Evolutionary conservation across 2,797 vertebrate genomes (phyloP).

Genomic region (Mormyrops boulengeri): DNA sequence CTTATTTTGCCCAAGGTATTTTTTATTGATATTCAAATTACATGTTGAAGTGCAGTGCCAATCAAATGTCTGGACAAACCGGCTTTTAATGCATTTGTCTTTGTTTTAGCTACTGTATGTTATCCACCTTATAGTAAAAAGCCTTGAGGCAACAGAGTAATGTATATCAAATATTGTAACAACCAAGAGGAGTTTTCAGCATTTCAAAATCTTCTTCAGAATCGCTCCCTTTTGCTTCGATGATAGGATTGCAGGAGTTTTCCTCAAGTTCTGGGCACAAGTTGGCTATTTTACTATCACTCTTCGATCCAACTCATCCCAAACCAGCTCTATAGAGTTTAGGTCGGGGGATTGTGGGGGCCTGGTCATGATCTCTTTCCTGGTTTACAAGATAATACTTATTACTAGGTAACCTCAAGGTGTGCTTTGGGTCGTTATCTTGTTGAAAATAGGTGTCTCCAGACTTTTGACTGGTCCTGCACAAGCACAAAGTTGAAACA

Average conservation of each 20-base stretch:
- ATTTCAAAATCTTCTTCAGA: not conserved
- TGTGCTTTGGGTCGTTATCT: not conserved
- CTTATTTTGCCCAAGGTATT: not conserved
- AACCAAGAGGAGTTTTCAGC: too few relatives aligned
- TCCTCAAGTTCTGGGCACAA: not conserved
- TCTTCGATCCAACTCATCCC: not conserved
- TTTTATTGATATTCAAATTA: not conserved
- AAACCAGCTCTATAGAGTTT: not conserved
- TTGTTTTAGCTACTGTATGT: not conserved
- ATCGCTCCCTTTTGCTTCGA: not conserved
- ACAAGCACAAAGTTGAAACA: not conserved
- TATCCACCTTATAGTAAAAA: not conserved
- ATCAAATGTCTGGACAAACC: not conserved
- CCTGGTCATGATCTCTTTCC: not conserved
- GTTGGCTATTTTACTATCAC: not conserved
- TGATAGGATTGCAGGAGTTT: not conserved
- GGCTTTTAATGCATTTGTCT: not conserved
- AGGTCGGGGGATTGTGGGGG: not conserved
- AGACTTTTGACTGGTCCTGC: not conserved
- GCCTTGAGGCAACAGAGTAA: too few relatives aligned
- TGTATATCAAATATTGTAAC: too few relatives aligned
- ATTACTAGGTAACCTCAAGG: not conserved
- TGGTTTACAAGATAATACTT: not conserved
- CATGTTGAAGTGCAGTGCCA: not conserved
- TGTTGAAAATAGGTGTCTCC: not conserved